Evolutionary conservation across 1,140 invertebrate species (phyloP), one percentile per base, ranked within the genome.

Genomic region (Micrasema longulum): DNA sequence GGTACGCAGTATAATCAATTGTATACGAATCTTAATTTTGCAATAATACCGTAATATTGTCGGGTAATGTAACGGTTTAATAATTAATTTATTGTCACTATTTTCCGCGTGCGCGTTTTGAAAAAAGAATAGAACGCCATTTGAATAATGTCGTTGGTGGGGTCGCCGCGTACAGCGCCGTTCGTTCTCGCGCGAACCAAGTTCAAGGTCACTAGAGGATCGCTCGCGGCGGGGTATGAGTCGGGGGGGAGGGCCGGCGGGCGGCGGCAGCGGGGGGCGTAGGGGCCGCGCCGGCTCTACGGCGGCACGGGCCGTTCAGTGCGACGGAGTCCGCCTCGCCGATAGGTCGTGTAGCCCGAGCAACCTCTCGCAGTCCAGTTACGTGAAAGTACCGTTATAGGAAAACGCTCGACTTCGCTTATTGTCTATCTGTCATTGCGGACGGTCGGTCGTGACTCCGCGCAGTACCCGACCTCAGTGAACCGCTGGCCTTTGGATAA

Each of bases 151-250:
- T 47, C 47, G 41, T 68, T 31, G 67, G 52, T 20, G 72, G 68
- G 62, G 62, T 57, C 60, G 68, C 50, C 23, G 62, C 52, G 69
- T 60, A 38, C 47, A 67, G 65, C 65, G 71, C 66, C 67, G 48
- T 23, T 57, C 73, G 72, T 79, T 77, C 50, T 50, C 65, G 79
- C 84, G 81, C 83, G 81, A 83, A 84, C 87, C 89, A 91, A 91
- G 89, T 91, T 91, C 89, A 91, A 91, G 90, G 89, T 84, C 86
- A 86, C 87, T 84, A 81, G 80, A 86, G 87, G 83, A 81, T 79
- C 76, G 77, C 79, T 80, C 78, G 79, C 77, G 77, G 82, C 83
- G 86, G 85, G 60, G 45, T 66, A 67, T 63, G 77, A 52, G 53
- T 71, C 80, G 81, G 85, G 84, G 81, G 78, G 80, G 77, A 77